Base-by-base conservation (phyloP, 2,113 vertebrate genomes). In the Oceanites oceanicus region DNA sequence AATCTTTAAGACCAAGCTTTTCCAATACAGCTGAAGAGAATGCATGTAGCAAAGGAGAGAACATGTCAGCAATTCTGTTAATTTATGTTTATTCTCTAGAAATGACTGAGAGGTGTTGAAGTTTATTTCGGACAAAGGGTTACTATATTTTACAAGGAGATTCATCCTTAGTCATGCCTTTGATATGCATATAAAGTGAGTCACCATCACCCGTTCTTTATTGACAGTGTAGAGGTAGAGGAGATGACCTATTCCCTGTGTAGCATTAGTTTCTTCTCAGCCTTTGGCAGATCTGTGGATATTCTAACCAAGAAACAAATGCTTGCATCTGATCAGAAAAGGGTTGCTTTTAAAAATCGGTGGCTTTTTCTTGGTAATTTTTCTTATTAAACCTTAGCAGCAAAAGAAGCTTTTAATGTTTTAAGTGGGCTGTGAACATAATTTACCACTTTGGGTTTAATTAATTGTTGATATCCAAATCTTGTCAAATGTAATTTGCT, bases 381-480 rank as follows among this genome's bases (percentile, higher is more conserved):
- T 87, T 23, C 58, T 29, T 68, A 76, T 47, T 94, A 76, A 85
- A 93, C 49, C 85, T 88, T 2, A 80, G 40, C 38, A 85, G 53
- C 80, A 65, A 72, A 92, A 94, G 42, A 78, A 84, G 68, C 44
- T 81, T 94, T 92, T 95, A 82, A 80, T 79, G 23, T 79, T 96
- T 94, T 67, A 91, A 91, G 71, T 86, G 71, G 76, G 65, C 67
- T 86, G 40, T 56, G 77, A 93, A 78, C 38, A 42, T 91, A 73
- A 90, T 81, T 95, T 96, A 45, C 66, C 74, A 63, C 83, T 95
- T 92, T 36, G 38, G 13, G n/a, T 89, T 92, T 96, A 95, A 95
- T 96, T 96, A 96, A 94, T 95, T 95, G 86, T 88, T 95, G 90
- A 72, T 94, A 94, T 59, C 86, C 4, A 7, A 94, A 89, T 94